These are phyloP conservation scores for Microtus pennsylvanicus DNA, from an alignment of 2,113 vertebrate genomes.

Conservation along the genomic window DNA sequence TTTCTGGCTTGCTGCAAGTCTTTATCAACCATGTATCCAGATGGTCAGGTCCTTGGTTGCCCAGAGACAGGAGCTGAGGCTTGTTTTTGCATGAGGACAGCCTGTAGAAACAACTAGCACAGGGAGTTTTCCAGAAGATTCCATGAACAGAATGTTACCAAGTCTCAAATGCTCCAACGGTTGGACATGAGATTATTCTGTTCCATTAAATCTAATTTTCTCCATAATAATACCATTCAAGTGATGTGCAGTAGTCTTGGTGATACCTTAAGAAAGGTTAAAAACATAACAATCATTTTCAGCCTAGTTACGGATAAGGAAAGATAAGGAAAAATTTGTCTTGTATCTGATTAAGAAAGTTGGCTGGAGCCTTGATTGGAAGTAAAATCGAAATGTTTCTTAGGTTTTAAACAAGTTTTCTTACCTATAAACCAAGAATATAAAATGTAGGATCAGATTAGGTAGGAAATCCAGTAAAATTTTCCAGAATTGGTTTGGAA, in stretches of 20 bases:
- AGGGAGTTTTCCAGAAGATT: constrained; percentile 44
- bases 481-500: background rate
- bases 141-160: constrained; percentile 50
- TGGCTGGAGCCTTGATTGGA: background rate
- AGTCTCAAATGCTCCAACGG: constrained; percentile 43
- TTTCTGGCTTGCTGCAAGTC: constrained; percentile 61
- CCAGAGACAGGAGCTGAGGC: constrained; percentile 61
- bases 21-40: constrained; percentile 75
- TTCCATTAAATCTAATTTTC: constrained; percentile 15
- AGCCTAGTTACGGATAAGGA: background rate
- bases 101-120: constrained; percentile 56
- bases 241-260: background rate
- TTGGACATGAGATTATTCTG: background rate
- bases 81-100: constrained; percentile 64
- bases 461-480: background rate
- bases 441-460: background rate
- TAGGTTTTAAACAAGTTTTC: background rate
- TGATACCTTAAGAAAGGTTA: background rate
- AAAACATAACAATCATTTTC: background rate
- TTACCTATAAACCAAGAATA: background rate
- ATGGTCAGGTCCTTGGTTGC: constrained; percentile 68
- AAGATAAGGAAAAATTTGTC: background rate
- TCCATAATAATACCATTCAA: background rate
- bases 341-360: background rate
- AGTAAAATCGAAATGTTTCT: background rate